phyloP scores from a whole-genome alignment of 2,113 vertebrate species.

The Chrysochloris asiatica region DNA sequence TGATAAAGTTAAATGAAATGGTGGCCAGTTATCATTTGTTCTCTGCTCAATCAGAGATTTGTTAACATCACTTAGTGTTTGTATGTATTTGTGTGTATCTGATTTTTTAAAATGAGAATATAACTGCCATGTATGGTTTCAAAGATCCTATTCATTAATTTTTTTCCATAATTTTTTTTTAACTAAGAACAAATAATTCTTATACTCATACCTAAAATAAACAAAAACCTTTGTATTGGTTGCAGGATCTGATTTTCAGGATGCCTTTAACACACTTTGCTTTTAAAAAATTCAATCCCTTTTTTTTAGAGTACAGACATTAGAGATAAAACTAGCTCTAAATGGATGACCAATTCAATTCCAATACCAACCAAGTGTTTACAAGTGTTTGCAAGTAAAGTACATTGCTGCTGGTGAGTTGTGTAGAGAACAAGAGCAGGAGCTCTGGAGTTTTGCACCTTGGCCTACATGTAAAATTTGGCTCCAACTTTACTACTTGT shows the following conservation, averaged over 20 bases:
- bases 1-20: neutral
- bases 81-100: no score
- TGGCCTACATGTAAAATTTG: neutral
- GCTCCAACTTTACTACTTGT: neutral
- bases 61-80: neutral
- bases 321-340: slow-evolving; percentile 17
- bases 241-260: neutral
- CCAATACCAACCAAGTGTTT: neutral
- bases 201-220: neutral
- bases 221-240: neutral
- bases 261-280: neutral
- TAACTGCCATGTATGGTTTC: neutral
- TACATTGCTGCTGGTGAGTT: neutral
- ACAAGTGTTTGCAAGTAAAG: neutral
- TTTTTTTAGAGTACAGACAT: neutral
- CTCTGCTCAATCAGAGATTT: neutral
- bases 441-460: neutral
- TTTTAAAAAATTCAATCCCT: neutral
- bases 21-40: neutral
- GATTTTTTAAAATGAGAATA: neutral
- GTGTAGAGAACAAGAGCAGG: neutral
- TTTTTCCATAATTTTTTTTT: slow-evolving; percentile 30
- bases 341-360: neutral
- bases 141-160: slow-evolving; percentile 48
- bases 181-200: neutral